These are phyloP conservation scores for Malachius bipustulatus DNA, from an alignment of 2,888 invertebrate genomes.

Conservation along the genomic window DNA sequence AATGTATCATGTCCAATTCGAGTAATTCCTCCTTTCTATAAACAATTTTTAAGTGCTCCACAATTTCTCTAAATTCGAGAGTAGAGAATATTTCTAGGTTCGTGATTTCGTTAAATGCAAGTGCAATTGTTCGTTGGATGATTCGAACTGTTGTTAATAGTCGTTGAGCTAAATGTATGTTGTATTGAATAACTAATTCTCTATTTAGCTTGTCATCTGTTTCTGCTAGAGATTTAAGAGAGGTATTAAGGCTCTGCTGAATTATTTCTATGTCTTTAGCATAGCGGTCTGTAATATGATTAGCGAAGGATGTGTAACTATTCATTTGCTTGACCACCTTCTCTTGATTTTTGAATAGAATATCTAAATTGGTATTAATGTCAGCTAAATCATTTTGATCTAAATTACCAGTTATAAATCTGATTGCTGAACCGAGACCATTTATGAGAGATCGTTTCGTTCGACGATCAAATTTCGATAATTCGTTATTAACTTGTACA, in stretches of 20 bases:
- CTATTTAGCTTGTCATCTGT: conserved; percentile 9
- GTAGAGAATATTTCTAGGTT: conserved; percentile 13
- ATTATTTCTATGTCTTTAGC: conserved; percentile 11
- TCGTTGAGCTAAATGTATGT: conserved; percentile 11
- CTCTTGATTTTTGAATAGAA: conserved; percentile 12
- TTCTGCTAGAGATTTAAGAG: conserved; percentile 5
- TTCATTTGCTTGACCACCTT: conserved; percentile 13
- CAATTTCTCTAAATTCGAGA: conserved; percentile 10
- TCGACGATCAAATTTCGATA: conserved; percentile 5
- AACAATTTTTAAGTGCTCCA: conserved; percentile 11
- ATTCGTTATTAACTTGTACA: conserved; percentile 6
- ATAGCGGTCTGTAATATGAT: conserved; percentile 15
- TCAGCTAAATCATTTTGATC: conserved; percentile 14
- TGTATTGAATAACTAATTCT: conserved; percentile 11
- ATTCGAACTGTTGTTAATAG: conserved; percentile 10
- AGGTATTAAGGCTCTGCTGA: too few species aligned
- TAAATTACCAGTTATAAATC: conserved; percentile 15
- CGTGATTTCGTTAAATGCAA: conserved; percentile 11
- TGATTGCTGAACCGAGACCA: conserved; percentile 9
- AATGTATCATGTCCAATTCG: conserved; percentile 9
- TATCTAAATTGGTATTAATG: conserved; percentile 14
- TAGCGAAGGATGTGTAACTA: conserved; percentile 15
- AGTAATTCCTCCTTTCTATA: conserved; percentile 12
- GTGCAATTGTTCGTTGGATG: conserved; percentile 14
- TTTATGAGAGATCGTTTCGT: conserved; percentile 3